Evolutionary conservation across 2,888 invertebrate species (phyloP).

Genomic region (Taenaris catops): DNA sequence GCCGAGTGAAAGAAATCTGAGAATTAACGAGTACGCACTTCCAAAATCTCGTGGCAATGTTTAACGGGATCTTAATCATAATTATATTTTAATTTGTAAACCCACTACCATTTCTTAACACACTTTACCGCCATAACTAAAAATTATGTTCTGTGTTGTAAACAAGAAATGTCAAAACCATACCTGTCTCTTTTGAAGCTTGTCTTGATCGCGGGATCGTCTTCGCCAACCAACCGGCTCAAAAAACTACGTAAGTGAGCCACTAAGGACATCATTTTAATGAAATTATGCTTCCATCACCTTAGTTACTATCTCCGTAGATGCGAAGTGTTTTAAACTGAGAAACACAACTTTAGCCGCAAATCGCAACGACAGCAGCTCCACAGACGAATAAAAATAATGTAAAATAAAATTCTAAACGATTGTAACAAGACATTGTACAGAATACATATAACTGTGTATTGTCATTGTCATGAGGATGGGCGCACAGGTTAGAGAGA

Average conservation of each 20-base stretch:
- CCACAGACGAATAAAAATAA: conserved; percentile 4
- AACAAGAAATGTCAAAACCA: conserved; percentile 59
- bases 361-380: conserved; percentile 6
- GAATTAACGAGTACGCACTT: conserved; percentile 33
- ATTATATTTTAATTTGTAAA: conserved; percentile 19
- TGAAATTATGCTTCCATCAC: conserved; percentile 56
- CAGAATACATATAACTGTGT: too few species aligned
- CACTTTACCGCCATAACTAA: conserved; percentile 74
- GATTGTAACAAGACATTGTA: too few species aligned
- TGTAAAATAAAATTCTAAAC: too few species aligned
- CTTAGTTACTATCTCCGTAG: conserved; percentile 30
- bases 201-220: conserved; percentile 42
- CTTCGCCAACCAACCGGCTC: conserved; percentile 46
- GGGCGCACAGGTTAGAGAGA: too few species aligned
- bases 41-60: conserved; percentile 62
- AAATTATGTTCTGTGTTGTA: conserved; percentile 45
- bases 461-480: too few species aligned
- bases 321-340: conserved; percentile 24
- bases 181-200: conserved; percentile 75
- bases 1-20: too few species aligned
- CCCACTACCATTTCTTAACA: conserved; percentile 32
- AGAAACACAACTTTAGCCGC: conserved; percentile 21
- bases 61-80: conserved; percentile 57
- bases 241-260: conserved; percentile 62
- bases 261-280: conserved; percentile 67